These are phyloP conservation scores for Lucilia sericata DNA, from an alignment of 1,140 invertebrate genomes.

Conservation along the genomic window DNA sequence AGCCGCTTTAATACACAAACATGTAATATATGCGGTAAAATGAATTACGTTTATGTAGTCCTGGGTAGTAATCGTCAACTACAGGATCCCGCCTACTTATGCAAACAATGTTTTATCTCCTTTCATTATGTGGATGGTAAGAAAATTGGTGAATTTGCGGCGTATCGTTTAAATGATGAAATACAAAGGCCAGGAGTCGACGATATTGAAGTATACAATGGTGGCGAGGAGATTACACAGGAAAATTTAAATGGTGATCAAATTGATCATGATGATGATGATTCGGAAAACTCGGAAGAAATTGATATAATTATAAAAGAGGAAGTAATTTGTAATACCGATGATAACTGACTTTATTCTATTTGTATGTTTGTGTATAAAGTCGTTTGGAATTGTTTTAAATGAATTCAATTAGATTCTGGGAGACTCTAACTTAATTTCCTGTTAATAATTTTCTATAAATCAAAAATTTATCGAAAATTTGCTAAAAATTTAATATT, in stretches of 20 bases:
- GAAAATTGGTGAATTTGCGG: conserved; percentile 72
- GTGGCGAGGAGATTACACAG: background rate
- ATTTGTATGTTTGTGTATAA: too few relatives aligned
- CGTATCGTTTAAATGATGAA: conserved; percentile 68
- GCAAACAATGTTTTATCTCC: conserved; percentile 74
- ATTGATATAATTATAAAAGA: background rate
- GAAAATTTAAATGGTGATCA: background rate
- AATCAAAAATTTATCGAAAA: too few relatives aligned
- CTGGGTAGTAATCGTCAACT: conserved; percentile 72
- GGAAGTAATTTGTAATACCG: background rate
- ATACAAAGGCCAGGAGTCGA: background rate
- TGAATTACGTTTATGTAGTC: conserved; percentile 73
- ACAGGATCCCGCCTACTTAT: conserved; percentile 77
- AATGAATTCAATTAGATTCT: too few relatives aligned
- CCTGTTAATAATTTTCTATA: too few relatives aligned
- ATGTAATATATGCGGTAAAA: conserved; percentile 71
- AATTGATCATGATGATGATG: background rate
- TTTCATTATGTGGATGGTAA: conserved; percentile 75
- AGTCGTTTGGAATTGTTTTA: too few relatives aligned
- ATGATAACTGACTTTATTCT: background rate
- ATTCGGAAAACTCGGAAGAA: background rate
- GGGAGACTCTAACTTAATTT: too few relatives aligned
- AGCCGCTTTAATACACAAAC: conserved; percentile 65
- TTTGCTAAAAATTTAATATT: too few relatives aligned
- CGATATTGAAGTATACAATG: background rate